A percentile compares a stretch with the other conserved stretches of the same genome.
Conservation (phyloP, 2,113 vertebrate genomes). For the Nanorana parkeri region DNA sequence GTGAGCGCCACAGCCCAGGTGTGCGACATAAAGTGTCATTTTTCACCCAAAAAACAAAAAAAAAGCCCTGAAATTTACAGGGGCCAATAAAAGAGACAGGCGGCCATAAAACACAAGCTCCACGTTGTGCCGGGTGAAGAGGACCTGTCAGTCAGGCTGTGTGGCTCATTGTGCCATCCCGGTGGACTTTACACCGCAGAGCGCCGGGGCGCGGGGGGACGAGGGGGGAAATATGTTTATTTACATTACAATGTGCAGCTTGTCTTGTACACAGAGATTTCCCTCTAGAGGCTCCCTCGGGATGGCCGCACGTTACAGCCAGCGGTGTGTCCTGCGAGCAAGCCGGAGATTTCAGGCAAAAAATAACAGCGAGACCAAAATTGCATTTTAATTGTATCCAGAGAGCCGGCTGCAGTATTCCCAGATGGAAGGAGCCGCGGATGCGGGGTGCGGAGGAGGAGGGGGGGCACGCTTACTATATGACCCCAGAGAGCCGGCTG, state of each 20-base stretch:
- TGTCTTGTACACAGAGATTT: too few species aligned
- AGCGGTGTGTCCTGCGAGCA: too few species aligned
- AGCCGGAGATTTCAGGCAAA: not conserved
- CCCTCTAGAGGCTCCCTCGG: too few species aligned
- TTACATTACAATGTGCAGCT: too few species aligned
- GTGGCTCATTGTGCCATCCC: not conserved
- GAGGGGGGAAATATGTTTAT: too few species aligned
- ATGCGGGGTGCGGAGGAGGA: too few species aligned
- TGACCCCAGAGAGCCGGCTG: not conserved
- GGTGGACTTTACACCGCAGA: not conserved
- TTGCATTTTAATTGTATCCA: conserved; percentile 1
- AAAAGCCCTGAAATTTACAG: not conserved
- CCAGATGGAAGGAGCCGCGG: not conserved
- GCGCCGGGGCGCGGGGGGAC: not conserved
- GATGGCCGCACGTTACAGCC: too few species aligned
- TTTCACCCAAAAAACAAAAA: not conserved
- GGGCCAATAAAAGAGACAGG: not conserved
- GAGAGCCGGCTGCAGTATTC: not conserved
- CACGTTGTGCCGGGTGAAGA: not conserved
- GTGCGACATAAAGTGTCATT: not conserved
- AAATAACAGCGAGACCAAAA: not conserved
- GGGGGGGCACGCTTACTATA: too few species aligned
- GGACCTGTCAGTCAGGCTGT: not conserved
- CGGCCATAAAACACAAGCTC: not conserved
- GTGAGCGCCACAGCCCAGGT: not conserved